Base-by-base conservation (phyloP, 23 tunicate genomes). In the Botrylloides violaceus region DNA sequence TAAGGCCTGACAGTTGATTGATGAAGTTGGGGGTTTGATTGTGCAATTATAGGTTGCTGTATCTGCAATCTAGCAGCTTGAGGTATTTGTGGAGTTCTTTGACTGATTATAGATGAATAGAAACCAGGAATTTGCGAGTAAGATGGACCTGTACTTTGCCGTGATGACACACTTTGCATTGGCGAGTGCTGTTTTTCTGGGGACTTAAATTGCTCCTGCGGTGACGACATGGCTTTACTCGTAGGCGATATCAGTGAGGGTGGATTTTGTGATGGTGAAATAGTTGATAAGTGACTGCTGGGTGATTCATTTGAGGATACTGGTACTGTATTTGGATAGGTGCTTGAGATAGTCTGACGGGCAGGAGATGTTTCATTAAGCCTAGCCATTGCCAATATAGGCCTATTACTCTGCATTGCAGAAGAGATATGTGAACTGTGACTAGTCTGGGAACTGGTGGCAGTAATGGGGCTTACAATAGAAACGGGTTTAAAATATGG, bases 401-500 rank as follows among this genome's bases (percentile, higher is more conserved):
- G n/a, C n/a, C n/a, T n/a, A n/a, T n/a, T n/a, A 43, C 53, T 43
- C 12, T 43, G 53, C 53, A 43, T 43, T 43, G 9, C 12, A 43
- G 53, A 15, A 43, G 53, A 43, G 9, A 43, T 9, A 9, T 7
- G 9, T 7, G 12, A 7, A 43, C 12, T 15, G 9, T 43, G 53
- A 43, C 12, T 15, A 43, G 53, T 43, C 12, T 15, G 12, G 15
- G 53, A 43, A 9, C 53, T 43, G 53, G 53, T 15, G 53, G 53
- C 12, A 43, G 12, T 43, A 43, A 15, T 15, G 53, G 53, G 9
- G 9, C 12, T 43, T 43, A 43, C 53, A 15, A 43, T 15, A 25
- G 70, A 21, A 26, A 28, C 35, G 12, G 70, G 58, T 43, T 43
- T 38, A 2, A 68, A 68, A 43, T 37, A 68, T 4, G 74, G 74